phyloP scores from a whole-genome alignment of 2,113 vertebrate species.

The Lycocorax pyrrhopterus region DNA sequence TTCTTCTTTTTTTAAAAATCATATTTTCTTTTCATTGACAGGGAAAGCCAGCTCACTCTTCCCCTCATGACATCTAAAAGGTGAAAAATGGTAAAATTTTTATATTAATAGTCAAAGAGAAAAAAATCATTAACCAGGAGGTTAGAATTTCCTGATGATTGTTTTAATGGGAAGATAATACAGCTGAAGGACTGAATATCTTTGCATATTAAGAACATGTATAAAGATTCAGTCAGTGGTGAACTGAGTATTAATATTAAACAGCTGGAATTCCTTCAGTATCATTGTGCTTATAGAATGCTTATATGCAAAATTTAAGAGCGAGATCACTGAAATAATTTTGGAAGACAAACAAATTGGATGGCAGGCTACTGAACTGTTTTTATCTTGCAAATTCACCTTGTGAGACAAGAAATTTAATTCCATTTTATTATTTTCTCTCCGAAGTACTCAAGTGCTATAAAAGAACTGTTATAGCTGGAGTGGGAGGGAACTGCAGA shows the following conservation, averaged over 20 bases:
- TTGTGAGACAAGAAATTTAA: neutral
- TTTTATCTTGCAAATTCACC: neutral
- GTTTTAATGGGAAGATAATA: neutral
- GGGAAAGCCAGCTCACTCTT: neutral
- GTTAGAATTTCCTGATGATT: neutral
- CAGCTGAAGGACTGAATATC: neutral
- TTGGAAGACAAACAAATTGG: neutral
- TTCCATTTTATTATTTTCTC: neutral
- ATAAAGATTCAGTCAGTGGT: neutral
- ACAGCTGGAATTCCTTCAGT: neutral
- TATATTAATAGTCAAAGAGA: neutral
- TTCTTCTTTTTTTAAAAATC: fast-evolving
- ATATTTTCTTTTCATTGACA: neutral
- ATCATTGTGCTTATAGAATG: neutral
- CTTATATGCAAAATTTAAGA: neutral
- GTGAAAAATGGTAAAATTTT: neutral
- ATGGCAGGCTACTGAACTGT: neutral
- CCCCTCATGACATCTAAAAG: neutral
- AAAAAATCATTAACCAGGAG: neutral
- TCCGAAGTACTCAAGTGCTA: neutral
- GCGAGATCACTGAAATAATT: neutral
- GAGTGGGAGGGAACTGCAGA: neutral
- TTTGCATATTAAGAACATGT: neutral
- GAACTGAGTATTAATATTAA: neutral
- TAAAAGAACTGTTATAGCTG: neutral